Base-by-base conservation (phyloP, 2,888 invertebrate species). In the Junonia oenone region DNA sequence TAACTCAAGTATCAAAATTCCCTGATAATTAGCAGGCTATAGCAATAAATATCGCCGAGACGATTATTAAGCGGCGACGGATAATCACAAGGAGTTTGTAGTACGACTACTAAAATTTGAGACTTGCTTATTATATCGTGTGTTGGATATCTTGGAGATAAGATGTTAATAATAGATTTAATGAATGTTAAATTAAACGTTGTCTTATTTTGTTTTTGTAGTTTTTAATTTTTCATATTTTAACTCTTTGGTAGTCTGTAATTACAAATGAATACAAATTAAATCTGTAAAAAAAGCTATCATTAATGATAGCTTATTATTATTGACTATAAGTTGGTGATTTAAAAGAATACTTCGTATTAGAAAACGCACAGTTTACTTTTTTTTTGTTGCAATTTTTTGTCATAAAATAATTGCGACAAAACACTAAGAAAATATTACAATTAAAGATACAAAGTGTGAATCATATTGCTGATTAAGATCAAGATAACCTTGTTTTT, bases 1-100 rank as follows among this genome's bases (percentile, higher is more conserved):
- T 88, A 88, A 84, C 73, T 88, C 85, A 84, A 81, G 85, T 86
- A 88, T 89, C 88, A 87, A 89, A 87, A 87, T 87, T 83, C 84
- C 43, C 72, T 81, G 75, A 85, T 89, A 89, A 89, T 89, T 87
- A 88, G 87, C 76, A 64, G 68, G 76, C 71, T 68, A 68, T 70
- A 68, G 84, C 78, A 77, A 88, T 89, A 89, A 89, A 89, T 89
- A 87, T 83, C 66, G 71, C 75, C 76, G 66, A 76, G 83, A 77
- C 73, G 80, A 87, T 87, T 83, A 88, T 86, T 83, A 84, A 79
- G 72, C 79, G 81, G 83, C 80, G 69, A 76, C 78, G 72, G 71
- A 69, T 84, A 83, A 85, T 87, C 83, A 81, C 75, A 78, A 81
- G 78, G 75, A 81, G 73, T 71, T 33, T 71, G 38, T 68, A 68